Percentiles rank a stretch among this genome's conserved stretches.
Conservation (phyloP, 2,888 invertebrate species). For the Pimpla rufipes region DNA sequence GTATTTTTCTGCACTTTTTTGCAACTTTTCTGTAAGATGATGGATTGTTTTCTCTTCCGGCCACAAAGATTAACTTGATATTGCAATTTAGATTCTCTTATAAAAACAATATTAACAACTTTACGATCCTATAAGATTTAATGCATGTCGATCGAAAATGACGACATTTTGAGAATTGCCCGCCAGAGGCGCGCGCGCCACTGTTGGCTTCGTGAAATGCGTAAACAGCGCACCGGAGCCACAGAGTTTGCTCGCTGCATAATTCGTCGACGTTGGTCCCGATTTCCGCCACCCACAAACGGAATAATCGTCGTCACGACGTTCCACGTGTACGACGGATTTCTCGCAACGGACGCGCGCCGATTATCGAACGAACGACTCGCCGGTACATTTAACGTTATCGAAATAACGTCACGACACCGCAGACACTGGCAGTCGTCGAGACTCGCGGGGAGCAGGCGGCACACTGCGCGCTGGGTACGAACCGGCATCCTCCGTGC, state of each 20-base stretch:
- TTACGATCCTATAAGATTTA: no score
- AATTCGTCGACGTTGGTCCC: constrained; percentile 36
- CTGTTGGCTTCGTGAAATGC: constrained; percentile 5
- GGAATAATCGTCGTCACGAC: constrained; percentile 2
- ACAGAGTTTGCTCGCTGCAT: constrained; percentile 28
- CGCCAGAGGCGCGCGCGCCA: neutral
- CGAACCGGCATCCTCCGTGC: constrained; percentile 33
- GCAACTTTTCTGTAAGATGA: no score
- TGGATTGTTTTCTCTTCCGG: no score
- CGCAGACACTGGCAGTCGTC: constrained; percentile 24
- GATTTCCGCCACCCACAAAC: neutral
- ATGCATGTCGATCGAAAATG: no score
- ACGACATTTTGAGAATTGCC: no score
- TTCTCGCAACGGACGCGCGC: neutral
- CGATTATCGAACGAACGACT: constrained; percentile 43
- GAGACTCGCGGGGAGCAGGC: constrained; percentile 16
- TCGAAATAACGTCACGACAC: constrained; percentile 31
- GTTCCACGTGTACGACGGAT: neutral
- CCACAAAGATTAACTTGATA: no score
- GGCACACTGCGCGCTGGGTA: neutral
- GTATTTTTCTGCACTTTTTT: no score
- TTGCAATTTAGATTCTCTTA: no score
- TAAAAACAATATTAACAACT: no score
- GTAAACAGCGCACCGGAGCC: neutral
- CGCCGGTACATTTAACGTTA: constrained; percentile 25